A percentile compares a stretch with the other conserved stretches of the same genome.
These are phyloP conservation scores for Pardalotus punctatus DNA, from an alignment of 2,113 vertebrate species.

Conservation along the genomic window DNA sequence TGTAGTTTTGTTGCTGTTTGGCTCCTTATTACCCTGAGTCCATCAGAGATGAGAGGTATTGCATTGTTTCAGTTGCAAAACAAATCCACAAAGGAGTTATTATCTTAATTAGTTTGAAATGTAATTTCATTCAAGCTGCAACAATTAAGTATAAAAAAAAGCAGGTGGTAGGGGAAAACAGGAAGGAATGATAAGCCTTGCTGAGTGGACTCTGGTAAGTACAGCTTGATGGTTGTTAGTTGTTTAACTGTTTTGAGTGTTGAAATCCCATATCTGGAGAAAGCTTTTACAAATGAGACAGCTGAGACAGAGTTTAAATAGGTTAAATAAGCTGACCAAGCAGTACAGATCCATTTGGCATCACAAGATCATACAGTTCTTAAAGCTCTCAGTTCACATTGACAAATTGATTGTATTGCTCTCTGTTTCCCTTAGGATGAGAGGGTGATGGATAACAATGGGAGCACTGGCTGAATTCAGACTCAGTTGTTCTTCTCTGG, in stretches of 20 bases:
- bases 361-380: background rate
- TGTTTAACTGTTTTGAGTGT: background rate
- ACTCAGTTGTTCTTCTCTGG: background rate
- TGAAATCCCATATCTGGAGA: background rate
- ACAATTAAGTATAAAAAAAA: background rate
- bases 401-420: background rate
- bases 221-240: background rate
- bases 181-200: background rate
- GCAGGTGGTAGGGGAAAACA: background rate
- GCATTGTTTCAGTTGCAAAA: background rate
- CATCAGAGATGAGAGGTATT: background rate
- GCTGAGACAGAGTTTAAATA: background rate
- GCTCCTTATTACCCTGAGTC: background rate
- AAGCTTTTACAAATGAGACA: background rate
- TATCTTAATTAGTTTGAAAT: conserved; percentile 32
- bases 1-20: background rate
- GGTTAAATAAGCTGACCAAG: background rate
- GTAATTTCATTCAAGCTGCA: conserved; percentile 34
- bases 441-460: background rate
- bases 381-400: background rate
- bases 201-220: background rate
- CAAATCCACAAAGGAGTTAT: background rate
- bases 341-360: background rate
- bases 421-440: background rate
- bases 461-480: background rate